These are phyloP conservation scores for Platyrinchus mystaceus DNA, from an alignment of 2,797 vertebrate species.

Conservation along the genomic window DNA sequence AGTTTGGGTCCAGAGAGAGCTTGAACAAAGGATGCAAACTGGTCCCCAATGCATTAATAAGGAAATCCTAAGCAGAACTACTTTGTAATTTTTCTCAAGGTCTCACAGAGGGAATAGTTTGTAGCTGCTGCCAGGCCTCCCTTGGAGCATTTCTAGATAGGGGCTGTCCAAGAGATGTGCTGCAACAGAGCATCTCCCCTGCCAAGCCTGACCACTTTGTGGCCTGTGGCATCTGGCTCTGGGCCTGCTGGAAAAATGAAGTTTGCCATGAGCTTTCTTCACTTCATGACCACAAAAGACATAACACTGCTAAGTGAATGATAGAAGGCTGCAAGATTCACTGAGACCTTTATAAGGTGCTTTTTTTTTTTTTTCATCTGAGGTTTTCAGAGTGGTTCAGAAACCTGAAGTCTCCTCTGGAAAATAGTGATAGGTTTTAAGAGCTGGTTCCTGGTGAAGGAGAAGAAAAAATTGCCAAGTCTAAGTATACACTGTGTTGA, in stretches of 20 bases:
- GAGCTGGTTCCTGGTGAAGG: neutral
- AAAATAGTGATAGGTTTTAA: neutral
- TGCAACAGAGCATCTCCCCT: neutral
- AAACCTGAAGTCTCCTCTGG: neutral
- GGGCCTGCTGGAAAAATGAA: neutral
- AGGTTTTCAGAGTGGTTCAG: neutral
- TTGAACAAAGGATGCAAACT: neutral
- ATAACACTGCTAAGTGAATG: neutral
- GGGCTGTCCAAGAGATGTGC: neutral
- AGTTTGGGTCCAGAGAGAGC: neutral
- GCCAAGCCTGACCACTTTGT: neutral
- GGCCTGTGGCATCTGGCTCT: conserved; percentile 14
- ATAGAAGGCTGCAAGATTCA: neutral
- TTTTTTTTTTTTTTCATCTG: neutral
- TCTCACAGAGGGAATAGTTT: neutral
- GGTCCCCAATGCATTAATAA: rapidly evolving
- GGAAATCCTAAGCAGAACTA: neutral
- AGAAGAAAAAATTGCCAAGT: neutral
- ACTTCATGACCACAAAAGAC: neutral
- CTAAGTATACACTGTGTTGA: neutral
- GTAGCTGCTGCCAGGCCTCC: neutral
- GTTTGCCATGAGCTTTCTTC: neutral
- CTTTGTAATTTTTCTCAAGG: neutral
- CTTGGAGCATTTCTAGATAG: neutral
- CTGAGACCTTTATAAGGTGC: neutral